Evolutionary conservation across 2,113 vertebrate genomes (phyloP).

Genomic region (Apistogramma diplotaenia): DNA sequence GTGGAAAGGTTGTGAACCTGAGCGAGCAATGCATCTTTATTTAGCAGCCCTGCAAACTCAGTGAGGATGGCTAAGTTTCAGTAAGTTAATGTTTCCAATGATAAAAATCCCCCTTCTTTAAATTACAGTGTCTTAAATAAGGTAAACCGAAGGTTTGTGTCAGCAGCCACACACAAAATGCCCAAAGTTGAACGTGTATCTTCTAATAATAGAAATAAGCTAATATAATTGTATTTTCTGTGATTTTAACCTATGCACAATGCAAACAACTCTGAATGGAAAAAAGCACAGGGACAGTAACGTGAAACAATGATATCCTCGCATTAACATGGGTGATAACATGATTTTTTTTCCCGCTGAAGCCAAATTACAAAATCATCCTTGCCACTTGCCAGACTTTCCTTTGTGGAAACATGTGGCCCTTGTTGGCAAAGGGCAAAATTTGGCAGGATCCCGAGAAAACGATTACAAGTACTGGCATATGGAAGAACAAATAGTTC

Average conservation of each 20-base stretch:
- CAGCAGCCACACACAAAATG: slow-evolving; percentile 23
- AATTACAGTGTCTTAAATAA: slow-evolving; percentile 48
- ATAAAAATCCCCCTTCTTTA: slow-evolving; percentile 32
- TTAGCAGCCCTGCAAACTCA: slow-evolving; percentile 59
- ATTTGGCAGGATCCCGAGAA: slow-evolving; percentile 87
- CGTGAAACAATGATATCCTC: not conserved
- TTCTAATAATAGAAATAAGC: too few species aligned
- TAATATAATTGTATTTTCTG: not conserved
- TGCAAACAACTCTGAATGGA: not conserved
- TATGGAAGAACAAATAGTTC: slow-evolving; percentile 92
- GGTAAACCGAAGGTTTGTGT: slow-evolving; percentile 21
- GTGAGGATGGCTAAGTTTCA: slow-evolving; percentile 53
- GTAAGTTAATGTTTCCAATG: slow-evolving; percentile 35
- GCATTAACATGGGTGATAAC: slow-evolving; percentile 3
- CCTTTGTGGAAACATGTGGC: slow-evolving; percentile 80
- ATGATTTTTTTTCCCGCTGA: slow-evolving; percentile 28
- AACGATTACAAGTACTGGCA: slow-evolving; percentile 91
- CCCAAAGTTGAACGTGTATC: not conserved
- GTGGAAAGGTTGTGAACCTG: slow-evolving; percentile 68
- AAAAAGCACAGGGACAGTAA: not conserved
- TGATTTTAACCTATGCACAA: not conserved
- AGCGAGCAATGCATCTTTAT: slow-evolving; percentile 73
- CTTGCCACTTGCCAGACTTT: slow-evolving; percentile 69
- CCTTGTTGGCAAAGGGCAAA: slow-evolving; percentile 76
- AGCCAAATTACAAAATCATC: slow-evolving; percentile 58